Base-by-base conservation (phyloP, 2,113 vertebrate genomes). In the Neoarius graeffei region DNA sequence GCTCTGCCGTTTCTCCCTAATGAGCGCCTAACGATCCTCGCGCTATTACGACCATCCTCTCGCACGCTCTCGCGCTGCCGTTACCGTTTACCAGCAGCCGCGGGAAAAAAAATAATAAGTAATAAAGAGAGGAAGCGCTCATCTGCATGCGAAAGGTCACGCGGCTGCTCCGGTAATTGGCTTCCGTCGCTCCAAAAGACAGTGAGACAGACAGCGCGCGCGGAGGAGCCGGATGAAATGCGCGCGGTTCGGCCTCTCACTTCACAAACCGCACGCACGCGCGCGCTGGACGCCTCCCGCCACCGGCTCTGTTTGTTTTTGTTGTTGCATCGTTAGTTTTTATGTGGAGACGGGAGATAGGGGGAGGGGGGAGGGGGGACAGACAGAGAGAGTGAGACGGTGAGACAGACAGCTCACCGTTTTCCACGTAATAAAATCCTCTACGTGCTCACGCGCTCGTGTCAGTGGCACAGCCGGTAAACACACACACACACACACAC, bases 131-230 rank as follows among this genome's bases (percentile, higher is more conserved):
- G 85, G 23, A 64, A 77, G 83, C 54, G 88, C 90, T 90, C 86
- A 90, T 90, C 85, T 89, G 88, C 89, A 89, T 90, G 84, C 81
- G 73, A 91, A 91, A 90, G 89, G 88, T 90, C 89, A 90, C 88
- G n/a, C 86, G 81, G 79, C 89, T 88, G 87, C 88, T 84, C 86
- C 56, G 84, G 91, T 90, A 90, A 90, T 90, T 91, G 89, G 89
- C 89, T 87, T 84, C 86, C 85, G 89, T 86, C 86, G 82, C 79
- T 88, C 85, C 35, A 77, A 88, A 85, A 84, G 83, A 85, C 85
- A 81, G 82, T 1, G 30, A 85, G 76, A 57, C 25, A 67, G 42
- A 76, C 79, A 81, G 85, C 48, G 42, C 81, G 59, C 48, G 83
- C 66, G 11, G 42, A 66, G 83, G 64, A 84, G 83, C 14, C 42